Evolutionary conservation across 2,797 vertebrate species (phyloP), one percentile per base, ranked within the genome.

Genomic region (Kryptolebias ocellatus): DNA sequence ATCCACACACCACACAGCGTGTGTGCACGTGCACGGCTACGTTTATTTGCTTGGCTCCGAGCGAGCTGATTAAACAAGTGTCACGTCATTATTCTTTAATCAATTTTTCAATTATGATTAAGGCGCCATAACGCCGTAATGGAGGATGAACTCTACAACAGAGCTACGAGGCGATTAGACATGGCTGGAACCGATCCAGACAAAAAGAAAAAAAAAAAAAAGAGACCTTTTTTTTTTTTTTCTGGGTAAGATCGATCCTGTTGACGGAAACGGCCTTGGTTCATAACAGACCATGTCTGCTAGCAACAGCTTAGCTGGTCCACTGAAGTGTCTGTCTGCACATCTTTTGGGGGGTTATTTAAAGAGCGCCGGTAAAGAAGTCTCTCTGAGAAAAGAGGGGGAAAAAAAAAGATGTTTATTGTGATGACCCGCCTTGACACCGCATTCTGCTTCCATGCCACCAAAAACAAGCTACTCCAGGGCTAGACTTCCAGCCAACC

Each of bases 241-340:
- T 45, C 78, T 42, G 62, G 70, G 72, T 72, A 52, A 68, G 89
- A 91, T 90, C 70, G 83, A 90, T 90, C 84, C 87, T 90, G 89
- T 90, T 92, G 89, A 89, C 85, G 91, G 93, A 93, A 83, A 88
- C 60, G 87, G 74, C 85, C 87, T 73, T 77, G 92, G 85, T 81
- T 91, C 81, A 85, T 86, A 90, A 90, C 82, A 90, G 79, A 84
- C 63, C 85, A 79, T 87, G 83, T 89, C 92, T 92, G 83, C 89
- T 92, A 90, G 90, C 88, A 88, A 90, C 84, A 90, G 88, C 93
- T 95, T 94, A 93, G 85, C 87, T 86, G 89, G 64, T 89, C 90
- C 87, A 89, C 82, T 90, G 92, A 90, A 72, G 82, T 68, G 73
- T 83, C 84, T 87, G 78, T 95, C 92, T 58, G 8, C 84, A 93